phyloP scores from a whole-genome alignment of 2,888 invertebrate species.

The Dorcus hopei region DNA sequence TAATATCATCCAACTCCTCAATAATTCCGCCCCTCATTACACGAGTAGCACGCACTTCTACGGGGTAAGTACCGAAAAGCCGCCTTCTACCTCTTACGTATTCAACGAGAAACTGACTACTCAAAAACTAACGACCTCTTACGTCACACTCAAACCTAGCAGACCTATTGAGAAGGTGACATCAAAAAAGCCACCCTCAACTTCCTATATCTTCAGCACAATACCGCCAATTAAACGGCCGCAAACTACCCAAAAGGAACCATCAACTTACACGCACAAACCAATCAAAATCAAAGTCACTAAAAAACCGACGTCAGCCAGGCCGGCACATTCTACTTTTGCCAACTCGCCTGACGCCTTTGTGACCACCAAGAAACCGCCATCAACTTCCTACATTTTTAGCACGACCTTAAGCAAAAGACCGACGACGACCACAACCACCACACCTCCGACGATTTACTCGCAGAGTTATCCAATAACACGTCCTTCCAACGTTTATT shows the following conservation, averaged over 20 bases:
- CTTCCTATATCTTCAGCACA: slow-evolving; percentile 48
- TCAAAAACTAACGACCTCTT: not conserved
- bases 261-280: slow-evolving; percentile 26
- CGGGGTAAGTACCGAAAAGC: slow-evolving; percentile 42
- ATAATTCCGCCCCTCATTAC: slow-evolving; percentile 41
- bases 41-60: slow-evolving; percentile 22
- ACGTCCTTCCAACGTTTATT: slow-evolving; percentile 19
- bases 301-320: slow-evolving; percentile 41
- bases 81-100: slow-evolving; percentile 51
- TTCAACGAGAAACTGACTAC: slow-evolving; percentile 36
- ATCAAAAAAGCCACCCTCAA: slow-evolving; percentile 46
- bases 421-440: slow-evolving; percentile 31
- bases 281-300: slow-evolving; percentile 38
- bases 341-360: slow-evolving; percentile 36
- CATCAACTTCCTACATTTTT: slow-evolving; percentile 48
- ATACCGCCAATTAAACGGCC: slow-evolving; percentile 36
- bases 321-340: slow-evolving; percentile 41
- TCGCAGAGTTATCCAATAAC: slow-evolving; percentile 1
- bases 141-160: slow-evolving; percentile 20
- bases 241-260: slow-evolving; percentile 8
- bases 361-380: slow-evolving; percentile 37
- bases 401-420: slow-evolving; percentile 35
- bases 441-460: slow-evolving; percentile 30
- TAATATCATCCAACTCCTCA: slow-evolving; percentile 64
- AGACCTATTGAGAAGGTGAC: slow-evolving; percentile 10